Conservation (phyloP, 2,113 vertebrate species). For the Tupaia tana region DNA sequence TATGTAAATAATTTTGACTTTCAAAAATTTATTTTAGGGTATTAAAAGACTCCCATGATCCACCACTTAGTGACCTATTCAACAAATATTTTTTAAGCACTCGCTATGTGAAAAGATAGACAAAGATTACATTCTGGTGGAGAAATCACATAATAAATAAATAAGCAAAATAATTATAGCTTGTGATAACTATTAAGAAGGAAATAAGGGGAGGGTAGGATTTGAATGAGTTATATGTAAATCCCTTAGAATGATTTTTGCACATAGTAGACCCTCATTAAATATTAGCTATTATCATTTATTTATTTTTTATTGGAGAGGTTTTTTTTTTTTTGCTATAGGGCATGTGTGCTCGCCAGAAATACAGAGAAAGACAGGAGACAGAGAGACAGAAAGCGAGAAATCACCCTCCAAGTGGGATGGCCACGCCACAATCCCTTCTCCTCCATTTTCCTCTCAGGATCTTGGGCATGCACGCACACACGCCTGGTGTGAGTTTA, state of each 20-base stretch:
- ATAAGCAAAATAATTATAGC: background rate
- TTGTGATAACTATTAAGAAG: constrained; percentile 15
- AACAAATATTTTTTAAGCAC: constrained; percentile 40
- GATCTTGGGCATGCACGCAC: too few relatives aligned
- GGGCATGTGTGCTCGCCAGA: too few relatives aligned
- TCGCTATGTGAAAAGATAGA: constrained; percentile 5
- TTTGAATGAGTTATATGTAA: constrained; percentile 35
- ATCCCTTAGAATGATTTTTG: background rate
- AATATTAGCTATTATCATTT: background rate
- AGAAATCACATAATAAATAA: constrained; percentile 15
- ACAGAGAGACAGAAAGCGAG: too few relatives aligned
- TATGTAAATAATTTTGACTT: constrained; percentile 31
- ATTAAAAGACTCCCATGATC: background rate
- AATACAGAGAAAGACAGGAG: too few relatives aligned
- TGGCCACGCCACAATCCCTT: too few relatives aligned
- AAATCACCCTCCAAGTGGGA: too few relatives aligned
- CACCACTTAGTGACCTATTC: constrained; percentile 15
- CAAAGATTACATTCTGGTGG: background rate
- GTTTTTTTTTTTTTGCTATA: too few relatives aligned
- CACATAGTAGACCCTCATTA: background rate
- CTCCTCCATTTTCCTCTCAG: too few relatives aligned
- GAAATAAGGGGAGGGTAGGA: background rate
- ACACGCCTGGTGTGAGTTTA: too few relatives aligned
- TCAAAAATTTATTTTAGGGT: constrained; percentile 15
- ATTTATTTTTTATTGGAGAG: background rate